A percentile compares a stretch with the other conserved stretches of the same genome.
Conservation (phyloP, 2,888 invertebrate species). For the Eumacrocentrus americanus region DNA sequence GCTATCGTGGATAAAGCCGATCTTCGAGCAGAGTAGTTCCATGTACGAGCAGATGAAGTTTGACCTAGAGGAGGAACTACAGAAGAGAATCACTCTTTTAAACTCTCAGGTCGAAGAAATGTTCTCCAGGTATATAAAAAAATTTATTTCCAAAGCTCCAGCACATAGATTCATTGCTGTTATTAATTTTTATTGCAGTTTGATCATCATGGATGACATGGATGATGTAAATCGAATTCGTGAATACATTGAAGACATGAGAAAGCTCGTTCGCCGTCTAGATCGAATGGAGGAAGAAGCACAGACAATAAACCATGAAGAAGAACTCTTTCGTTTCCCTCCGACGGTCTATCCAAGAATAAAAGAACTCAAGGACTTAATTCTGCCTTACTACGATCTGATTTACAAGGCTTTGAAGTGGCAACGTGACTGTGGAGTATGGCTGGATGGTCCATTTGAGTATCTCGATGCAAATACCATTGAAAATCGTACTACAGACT, state of each 20-base stretch:
- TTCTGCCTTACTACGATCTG: slow-evolving; percentile 74
- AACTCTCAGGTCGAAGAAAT: slow-evolving; percentile 75
- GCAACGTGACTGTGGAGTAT: slow-evolving; percentile 82
- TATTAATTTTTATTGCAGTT: slow-evolving; percentile 44
- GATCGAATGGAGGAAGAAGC: slow-evolving; percentile 78
- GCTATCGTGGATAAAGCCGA: slow-evolving; percentile 79
- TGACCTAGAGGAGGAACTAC: slow-evolving; percentile 82
- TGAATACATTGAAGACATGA: slow-evolving; percentile 79
- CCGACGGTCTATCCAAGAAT: slow-evolving; percentile 77
- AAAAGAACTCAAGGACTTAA: slow-evolving; percentile 75
- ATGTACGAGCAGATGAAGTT: slow-evolving; percentile 82
- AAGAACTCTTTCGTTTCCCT: slow-evolving; percentile 83
- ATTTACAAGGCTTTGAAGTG: slow-evolving; percentile 74
- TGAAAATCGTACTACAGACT: slow-evolving; percentile 81
- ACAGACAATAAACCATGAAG: slow-evolving; percentile 89
- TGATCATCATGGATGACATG: slow-evolving; percentile 84
- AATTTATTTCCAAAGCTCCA: background rate
- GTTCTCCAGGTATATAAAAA: slow-evolving; percentile 66
- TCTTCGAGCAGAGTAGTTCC: slow-evolving; percentile 81
- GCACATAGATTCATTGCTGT: background rate
- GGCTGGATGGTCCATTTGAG: slow-evolving; percentile 93
- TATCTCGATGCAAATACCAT: slow-evolving; percentile 79
- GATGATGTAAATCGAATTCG: slow-evolving; percentile 77
- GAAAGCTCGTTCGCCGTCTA: slow-evolving; percentile 77
- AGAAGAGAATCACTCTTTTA: slow-evolving; percentile 72